Percentiles rank a stretch among this genome's conserved stretches.
Conservation (phyloP, 2,113 vertebrate genomes). For the Hydropotes inermis region DNA sequence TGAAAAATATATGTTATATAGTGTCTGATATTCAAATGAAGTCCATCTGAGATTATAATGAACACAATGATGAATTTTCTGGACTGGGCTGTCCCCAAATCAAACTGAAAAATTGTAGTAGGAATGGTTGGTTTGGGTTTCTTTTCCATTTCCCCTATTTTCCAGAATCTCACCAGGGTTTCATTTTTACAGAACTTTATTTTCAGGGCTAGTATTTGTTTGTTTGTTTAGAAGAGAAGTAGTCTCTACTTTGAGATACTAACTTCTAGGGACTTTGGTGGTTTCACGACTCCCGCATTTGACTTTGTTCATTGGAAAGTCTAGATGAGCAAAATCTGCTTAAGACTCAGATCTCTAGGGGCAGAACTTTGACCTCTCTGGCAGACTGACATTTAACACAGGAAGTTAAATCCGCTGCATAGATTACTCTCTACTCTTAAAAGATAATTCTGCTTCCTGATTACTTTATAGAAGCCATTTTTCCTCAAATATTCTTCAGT, state of each 20-base stretch:
- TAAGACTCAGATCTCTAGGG: not conserved
- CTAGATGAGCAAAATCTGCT: not conserved
- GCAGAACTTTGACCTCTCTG: not conserved
- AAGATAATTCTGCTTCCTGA: not conserved
- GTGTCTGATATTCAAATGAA: not conserved
- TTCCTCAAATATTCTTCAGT: not conserved
- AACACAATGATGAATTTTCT: not conserved
- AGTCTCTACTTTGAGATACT: not conserved
- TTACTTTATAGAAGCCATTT: not conserved
- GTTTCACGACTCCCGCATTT: not conserved
- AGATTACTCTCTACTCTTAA: not conserved
- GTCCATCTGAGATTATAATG: not conserved
- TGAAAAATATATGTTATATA: not conserved
- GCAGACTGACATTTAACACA: not conserved
- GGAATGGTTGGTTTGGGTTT: not conserved
- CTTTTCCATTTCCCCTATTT: not conserved
- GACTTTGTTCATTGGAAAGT: not conserved
- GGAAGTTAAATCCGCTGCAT: not conserved
- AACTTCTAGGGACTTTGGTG: not conserved
- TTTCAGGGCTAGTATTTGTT: not conserved
- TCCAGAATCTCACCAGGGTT: not conserved
- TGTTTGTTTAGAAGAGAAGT: not conserved
- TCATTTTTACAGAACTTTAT: not conserved
- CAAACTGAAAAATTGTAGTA: not conserved
- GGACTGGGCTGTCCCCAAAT: not conserved